A percentile compares a stretch with the other conserved stretches of the same genome.
These are phyloP conservation scores for Orthonychiurus folsomi DNA, from an alignment of 2,888 invertebrate genomes.

Conservation along the genomic window DNA sequence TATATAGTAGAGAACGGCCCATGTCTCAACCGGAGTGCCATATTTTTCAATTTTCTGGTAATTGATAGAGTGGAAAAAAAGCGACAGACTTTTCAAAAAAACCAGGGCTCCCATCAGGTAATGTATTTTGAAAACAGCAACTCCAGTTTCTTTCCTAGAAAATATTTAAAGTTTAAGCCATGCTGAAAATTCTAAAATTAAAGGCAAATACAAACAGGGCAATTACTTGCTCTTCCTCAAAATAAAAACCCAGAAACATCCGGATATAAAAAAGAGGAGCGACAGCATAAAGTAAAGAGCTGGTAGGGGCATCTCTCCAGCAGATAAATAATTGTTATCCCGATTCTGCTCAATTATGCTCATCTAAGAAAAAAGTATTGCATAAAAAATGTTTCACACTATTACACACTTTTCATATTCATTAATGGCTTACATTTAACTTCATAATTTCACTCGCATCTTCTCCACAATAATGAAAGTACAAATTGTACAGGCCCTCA, in stretches of 20 bases:
- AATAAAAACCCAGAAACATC: conserved; percentile 83
- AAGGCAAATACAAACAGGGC: not conserved
- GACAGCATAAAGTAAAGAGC: conserved; percentile 86
- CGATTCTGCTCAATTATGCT: conserved; percentile 75
- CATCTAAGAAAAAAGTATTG: conserved; percentile 51
- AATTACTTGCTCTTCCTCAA: conserved; percentile 63
- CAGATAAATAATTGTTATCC: conserved; percentile 76
- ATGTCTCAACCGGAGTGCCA: conserved; percentile 90
- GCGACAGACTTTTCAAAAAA: conserved; percentile 78
- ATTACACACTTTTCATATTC: too few species aligned
- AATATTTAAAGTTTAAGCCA: conserved; percentile 30
- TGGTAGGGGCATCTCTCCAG: conserved; percentile 93
- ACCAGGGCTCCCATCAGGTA: conserved; percentile 92
- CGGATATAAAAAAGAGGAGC: conserved; percentile 76
- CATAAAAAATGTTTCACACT: conserved; percentile 11
- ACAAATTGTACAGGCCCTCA: conserved; percentile 87
- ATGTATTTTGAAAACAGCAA: conserved; percentile 84
- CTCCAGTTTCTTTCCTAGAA: conserved; percentile 51
- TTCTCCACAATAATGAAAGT: conserved; percentile 77
- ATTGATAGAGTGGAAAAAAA: conserved; percentile 90
- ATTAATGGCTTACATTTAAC: conserved; percentile 55
- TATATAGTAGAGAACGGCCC: conserved; percentile 95
- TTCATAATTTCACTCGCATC: conserved; percentile 47
- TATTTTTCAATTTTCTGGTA: conserved; percentile 86
- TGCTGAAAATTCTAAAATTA: not conserved